Evolutionary conservation across 2,113 vertebrate species (phyloP), one percentile per base, ranked within the genome.

Genomic region (Hucho hucho): DNA sequence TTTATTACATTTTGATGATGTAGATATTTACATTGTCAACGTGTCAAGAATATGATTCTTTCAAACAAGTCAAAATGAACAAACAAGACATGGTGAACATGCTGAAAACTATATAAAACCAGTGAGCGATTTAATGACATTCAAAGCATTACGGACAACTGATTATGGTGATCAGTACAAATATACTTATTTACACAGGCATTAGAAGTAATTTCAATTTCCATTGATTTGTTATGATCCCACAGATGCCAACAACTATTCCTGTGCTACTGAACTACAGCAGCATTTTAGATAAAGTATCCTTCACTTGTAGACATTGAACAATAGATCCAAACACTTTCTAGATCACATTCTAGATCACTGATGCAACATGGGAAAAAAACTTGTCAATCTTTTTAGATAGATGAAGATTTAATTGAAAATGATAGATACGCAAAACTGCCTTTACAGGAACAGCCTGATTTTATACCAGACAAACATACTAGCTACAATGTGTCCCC

Each of bases 11-110:
- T 70, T 74, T 37, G 46, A 61, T 72, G 18, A 69, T 61, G 63
- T 76, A 72, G 69, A 80, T 70, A 72, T 80, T 72, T 61, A 69
- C 73, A 81, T 65, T 22, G n/a, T n/a, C n/a, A n/a, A n/a, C n/a
- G n/a, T n/a, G n/a, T n/a, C n/a, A n/a, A n/a, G n/a, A n/a, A n/a
- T n/a, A n/a, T n/a, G n/a, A n/a, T n/a, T n/a, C n/a, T n/a, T n/a
- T n/a, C n/a, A 61, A 9, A 22, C 18, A 22, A 59, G n/a, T 22
- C 2, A 59, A 16, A 56, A 56, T 56, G 18, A 56, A 20, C 12
- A 20, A 59, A 61, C 58, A 61, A 53, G 58, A 61, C 58, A 61
- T 24, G 18, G n/a, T 24, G n/a, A 61, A 61, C 4, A n/a, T 61
- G 58, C 16, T 18, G 6, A 20, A 20, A 61, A 61, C 6, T 11